phyloP scores from a whole-genome alignment of 2,888 invertebrate genomes.

The Oligia fasciuncula region DNA sequence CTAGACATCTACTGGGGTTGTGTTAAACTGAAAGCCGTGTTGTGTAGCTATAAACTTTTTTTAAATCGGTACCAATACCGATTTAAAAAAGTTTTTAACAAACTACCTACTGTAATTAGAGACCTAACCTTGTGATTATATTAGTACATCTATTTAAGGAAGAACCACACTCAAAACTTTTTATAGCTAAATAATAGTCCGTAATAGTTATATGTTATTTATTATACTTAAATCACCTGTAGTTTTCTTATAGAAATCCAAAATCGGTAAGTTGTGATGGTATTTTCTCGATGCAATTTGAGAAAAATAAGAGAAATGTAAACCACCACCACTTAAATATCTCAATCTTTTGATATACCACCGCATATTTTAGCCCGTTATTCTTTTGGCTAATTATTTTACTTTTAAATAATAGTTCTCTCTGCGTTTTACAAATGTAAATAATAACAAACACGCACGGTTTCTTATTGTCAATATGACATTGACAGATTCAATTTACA shows the following conservation, averaged over 20 bases:
- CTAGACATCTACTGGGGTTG: not conserved
- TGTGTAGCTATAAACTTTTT: not conserved
- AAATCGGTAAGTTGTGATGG: slow-evolving; percentile 75
- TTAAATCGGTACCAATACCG: not conserved
- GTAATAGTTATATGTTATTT: not conserved
- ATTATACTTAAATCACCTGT: slow-evolving; percentile 73
- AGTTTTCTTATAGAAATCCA: slow-evolving; percentile 79
- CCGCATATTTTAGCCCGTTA: slow-evolving; percentile 40
- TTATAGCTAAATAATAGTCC: not conserved
- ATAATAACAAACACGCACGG: slow-evolving; percentile 53
- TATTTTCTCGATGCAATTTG: slow-evolving; percentile 55
- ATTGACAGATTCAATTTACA: not conserved
- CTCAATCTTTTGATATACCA: slow-evolving; percentile 39
- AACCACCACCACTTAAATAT: slow-evolving; percentile 12
- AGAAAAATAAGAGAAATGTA: slow-evolving; percentile 31
- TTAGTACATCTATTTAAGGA: no score
- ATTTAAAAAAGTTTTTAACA: not conserved
- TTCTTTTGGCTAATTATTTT: not conserved
- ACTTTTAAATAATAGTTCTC: not conserved
- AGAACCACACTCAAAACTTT: not conserved
- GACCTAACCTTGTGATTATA: slow-evolving; percentile 14
- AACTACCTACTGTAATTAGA: not conserved
- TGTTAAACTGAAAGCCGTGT: not conserved
- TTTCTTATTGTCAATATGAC: slow-evolving; percentile 1
- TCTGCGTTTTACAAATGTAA: slow-evolving; percentile 37